Conservation (phyloP, 2,888 invertebrate species). For the Resseliella maxima region DNA sequence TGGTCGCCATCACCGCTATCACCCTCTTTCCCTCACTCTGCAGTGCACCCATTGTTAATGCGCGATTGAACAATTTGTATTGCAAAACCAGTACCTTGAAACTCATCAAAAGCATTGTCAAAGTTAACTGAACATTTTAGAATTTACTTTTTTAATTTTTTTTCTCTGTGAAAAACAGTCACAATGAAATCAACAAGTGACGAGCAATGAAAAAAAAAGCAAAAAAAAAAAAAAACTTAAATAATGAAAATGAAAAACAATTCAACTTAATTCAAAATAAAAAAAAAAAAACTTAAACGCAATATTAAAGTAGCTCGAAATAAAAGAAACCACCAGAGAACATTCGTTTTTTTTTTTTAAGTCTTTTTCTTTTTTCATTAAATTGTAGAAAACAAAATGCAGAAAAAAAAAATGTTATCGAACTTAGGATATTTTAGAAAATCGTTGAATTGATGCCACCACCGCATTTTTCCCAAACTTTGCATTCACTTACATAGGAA, state of each 20-base stretch:
- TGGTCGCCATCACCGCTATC: too few relatives aligned
- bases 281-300: too few relatives aligned
- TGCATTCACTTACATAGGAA: neutral
- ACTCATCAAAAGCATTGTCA: constrained; percentile 20
- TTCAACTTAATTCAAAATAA: too few relatives aligned
- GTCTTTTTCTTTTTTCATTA: neutral
- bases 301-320: neutral
- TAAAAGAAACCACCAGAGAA: neutral
- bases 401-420: neutral
- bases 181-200: neutral
- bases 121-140: neutral
- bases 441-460: constrained; percentile 17
- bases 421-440: neutral
- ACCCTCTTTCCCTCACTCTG: too few relatives aligned
- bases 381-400: neutral
- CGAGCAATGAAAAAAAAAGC: neutral
- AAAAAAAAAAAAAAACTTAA: neutral
- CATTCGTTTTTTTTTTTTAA: too few relatives aligned
- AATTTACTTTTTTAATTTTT: neutral
- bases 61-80: neutral
- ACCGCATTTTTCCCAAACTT: neutral
- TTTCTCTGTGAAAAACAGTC: neutral
- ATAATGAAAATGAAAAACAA: too few relatives aligned
- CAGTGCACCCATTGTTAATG: neutral
- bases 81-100: neutral